A percentile compares a stretch with the other conserved stretches of the same genome.
phyloP scores from a whole-genome alignment of 2,888 invertebrate genomes.

The Sinopyrophorus schimmeli region DNA sequence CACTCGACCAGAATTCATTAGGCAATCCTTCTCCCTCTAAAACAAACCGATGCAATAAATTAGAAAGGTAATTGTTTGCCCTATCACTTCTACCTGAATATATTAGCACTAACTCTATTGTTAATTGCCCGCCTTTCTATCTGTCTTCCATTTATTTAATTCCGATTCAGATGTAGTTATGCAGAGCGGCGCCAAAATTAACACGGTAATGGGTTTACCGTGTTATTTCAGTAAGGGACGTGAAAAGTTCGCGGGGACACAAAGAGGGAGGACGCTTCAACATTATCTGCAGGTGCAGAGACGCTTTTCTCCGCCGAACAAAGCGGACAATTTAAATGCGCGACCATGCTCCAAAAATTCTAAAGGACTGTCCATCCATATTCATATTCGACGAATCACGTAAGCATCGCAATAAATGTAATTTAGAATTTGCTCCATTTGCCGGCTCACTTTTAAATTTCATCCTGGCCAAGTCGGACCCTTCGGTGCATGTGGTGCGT shows the following conservation, averaged over 20 bases:
- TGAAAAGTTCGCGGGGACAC: constrained; percentile 17
- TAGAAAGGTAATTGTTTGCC: constrained; percentile 46
- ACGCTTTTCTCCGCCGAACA: constrained; percentile 21
- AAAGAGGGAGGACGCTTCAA: constrained; percentile 33
- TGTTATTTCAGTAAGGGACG: constrained; percentile 28
- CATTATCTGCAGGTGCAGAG: constrained; percentile 45
- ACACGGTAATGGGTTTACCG: constrained; percentile 29
- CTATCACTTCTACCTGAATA: constrained; percentile 46
- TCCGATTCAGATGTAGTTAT: constrained; percentile 27
- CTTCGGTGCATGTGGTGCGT: constrained; percentile 36
- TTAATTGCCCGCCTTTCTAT: constrained; percentile 40
- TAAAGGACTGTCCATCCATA: constrained; percentile 43
- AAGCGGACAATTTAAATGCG: constrained; percentile 44
- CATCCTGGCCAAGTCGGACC: constrained; percentile 30
- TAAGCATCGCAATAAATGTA: constrained; percentile 45
- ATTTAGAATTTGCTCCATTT: constrained; percentile 42
- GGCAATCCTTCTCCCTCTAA: constrained; percentile 43
- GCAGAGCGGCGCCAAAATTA: constrained; percentile 32
- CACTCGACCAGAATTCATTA: constrained; percentile 44
- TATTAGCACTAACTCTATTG: constrained; percentile 42
- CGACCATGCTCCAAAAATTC: constrained; percentile 38
- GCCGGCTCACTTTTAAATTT: constrained; percentile 38
- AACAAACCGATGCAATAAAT: constrained; percentile 45
- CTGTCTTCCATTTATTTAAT: constrained; percentile 36
- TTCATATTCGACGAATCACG: constrained; percentile 42